Evolutionary conservation across 2,797 vertebrate genomes (phyloP), one percentile per base, ranked within the genome.

Genomic region (Chrysocyon brachyurus): DNA sequence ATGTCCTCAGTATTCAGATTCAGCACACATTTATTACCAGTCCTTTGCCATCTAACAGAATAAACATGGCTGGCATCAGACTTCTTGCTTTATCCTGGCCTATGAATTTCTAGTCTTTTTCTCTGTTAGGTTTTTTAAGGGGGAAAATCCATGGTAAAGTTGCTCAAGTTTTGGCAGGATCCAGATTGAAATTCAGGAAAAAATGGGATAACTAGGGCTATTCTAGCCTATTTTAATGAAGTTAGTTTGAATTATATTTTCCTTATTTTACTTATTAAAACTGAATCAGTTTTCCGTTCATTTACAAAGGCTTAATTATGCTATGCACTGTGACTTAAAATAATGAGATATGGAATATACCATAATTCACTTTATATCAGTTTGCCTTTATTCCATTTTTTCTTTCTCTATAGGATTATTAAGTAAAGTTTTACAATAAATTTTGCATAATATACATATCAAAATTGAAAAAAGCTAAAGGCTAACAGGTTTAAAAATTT

Each of bases 221-320:
- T 79, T 87, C n/a, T 82, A 66, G n/a, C 21, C 22, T 21, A 66
- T 84, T 87, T 95, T 75, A 87, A 68, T 85, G 28, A 88, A 24
- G 19, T 85, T 94, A 91, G 21, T 85, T 94, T 93, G 91, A 77
- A 11, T 19, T 6, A 21, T 33, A 91, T 63, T 88, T 91, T 95
- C 26, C 40, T 64, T 31, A 64, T 15, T 64, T 64, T 64, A 31
- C 52, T 84, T 79, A 52, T 40, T 73, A 91, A 9, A 21, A 91
- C 26, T 79, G 84, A 73, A 57, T 77, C 24, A 91, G 57, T 33
- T 72, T 36, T 36, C 36, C 36, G 3, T 36, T 36, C 95, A 52
- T 78, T 92, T 92, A 49, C 19, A 83, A 77, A 26, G n/a, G 36
- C 4, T 92, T 79, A 73, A 78, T 81, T 85, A 85, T 21, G 15